Percentiles rank a stretch among this genome's conserved stretches.
Evolutionary conservation across 2,113 vertebrate genomes (phyloP).

Genomic region (Ceuthmochares aereus): DNA sequence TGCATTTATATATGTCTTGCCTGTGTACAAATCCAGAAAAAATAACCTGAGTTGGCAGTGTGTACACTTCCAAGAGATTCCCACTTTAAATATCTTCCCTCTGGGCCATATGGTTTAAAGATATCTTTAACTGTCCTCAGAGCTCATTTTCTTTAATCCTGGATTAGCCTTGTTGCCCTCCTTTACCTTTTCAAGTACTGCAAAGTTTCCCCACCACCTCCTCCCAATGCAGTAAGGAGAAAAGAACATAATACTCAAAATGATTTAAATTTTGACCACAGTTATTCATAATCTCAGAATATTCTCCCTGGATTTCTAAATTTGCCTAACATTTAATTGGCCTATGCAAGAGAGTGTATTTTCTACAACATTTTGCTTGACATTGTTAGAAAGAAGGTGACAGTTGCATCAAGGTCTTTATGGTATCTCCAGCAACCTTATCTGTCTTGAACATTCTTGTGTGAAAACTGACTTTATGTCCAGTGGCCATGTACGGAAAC

Average conservation of each 20-base stretch:
- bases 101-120: not conserved
- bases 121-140: conserved; percentile 39
- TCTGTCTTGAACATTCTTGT: not conserved
- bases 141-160: conserved; percentile 66
- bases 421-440: not conserved
- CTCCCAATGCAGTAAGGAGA: not conserved
- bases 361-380: not conserved
- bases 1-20: not conserved
- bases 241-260: not conserved
- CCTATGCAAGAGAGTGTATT: not conserved
- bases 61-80: not conserved
- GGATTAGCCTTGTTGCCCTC: conserved; percentile 49
- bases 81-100: conserved; percentile 43
- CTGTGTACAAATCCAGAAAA: not conserved
- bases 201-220: not conserved
- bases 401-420: not conserved
- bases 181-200: conserved; percentile 45
- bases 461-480: not conserved
- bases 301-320: not conserved
- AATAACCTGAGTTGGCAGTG: not conserved
- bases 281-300: not conserved
- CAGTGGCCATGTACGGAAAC: fast-evolving
- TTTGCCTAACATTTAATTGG: not conserved
- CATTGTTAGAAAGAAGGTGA: not conserved
- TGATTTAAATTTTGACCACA: not conserved